These are phyloP conservation scores for Centroberyx gerrardi DNA, from an alignment of 2,797 vertebrate genomes.

Conservation along the genomic window DNA sequence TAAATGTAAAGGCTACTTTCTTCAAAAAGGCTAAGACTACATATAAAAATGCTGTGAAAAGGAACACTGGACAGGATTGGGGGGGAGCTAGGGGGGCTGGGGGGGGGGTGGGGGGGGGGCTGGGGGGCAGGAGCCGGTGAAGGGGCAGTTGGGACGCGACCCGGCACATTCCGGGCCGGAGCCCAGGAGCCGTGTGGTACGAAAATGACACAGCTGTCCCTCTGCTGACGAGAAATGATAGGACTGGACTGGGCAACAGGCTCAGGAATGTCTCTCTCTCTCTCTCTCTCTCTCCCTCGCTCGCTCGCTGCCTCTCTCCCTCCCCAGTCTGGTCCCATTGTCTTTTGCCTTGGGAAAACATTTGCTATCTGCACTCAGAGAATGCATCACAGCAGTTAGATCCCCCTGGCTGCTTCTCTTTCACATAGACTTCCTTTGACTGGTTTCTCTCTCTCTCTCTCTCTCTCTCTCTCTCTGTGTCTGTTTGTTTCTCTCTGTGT, in stretches of 20 bases:
- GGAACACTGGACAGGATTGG: background rate
- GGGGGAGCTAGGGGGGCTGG: no score
- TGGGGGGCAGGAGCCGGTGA: background rate
- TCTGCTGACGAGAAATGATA: conserved; percentile 62
- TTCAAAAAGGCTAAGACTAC: no score
- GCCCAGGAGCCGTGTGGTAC: conserved; percentile 65
- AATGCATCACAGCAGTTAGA: background rate
- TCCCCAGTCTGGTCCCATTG: conserved; percentile 54
- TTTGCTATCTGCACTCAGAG: conserved; percentile 41
- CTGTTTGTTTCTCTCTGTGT: no score
- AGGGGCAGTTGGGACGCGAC: conserved; percentile 36
- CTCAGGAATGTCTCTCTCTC: conserved; percentile 62
- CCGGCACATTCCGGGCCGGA: conserved; percentile 58
- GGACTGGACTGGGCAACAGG: conserved; percentile 59
- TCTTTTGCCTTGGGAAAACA: conserved; percentile 61
- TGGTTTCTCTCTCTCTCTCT: background rate
- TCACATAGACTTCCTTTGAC: background rate
- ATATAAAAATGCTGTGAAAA: no score
- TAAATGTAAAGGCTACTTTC: no score
- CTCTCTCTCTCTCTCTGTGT: background rate
- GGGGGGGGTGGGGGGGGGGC: no score
- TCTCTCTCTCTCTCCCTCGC: background rate
- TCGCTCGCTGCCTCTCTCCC: background rate
- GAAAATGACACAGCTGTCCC: conserved; percentile 79
- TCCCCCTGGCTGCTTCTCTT: conserved; percentile 41